These are phyloP conservation scores for Calycopis cecrops DNA, from an alignment of 1,140 invertebrate species.

Conservation along the genomic window DNA sequence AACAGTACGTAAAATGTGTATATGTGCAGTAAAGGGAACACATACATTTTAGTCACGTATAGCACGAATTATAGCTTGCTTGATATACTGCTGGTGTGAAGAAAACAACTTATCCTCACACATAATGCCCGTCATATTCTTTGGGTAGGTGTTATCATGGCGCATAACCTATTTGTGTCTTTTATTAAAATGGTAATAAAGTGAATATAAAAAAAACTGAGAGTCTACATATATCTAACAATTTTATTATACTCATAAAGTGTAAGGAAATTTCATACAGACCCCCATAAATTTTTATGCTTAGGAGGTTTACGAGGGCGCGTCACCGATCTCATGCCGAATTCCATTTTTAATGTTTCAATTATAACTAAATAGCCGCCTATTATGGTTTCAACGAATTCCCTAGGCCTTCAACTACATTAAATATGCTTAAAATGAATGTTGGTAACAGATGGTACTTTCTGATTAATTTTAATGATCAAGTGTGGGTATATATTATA, in stretches of 20 bases:
- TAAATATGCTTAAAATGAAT: too few species aligned
- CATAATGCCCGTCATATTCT: not conserved
- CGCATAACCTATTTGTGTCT: conserved; percentile 9
- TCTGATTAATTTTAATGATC: too few species aligned
- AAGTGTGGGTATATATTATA: too few species aligned
- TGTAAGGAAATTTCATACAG: conserved; percentile 41
- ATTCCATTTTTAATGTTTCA: conserved; percentile 35
- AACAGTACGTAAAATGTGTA: too few species aligned
- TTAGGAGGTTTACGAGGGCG: conserved; percentile 32
- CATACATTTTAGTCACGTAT: too few species aligned
- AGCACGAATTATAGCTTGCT: too few species aligned
- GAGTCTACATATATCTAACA: conserved; percentile 27
- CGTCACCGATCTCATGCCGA: conserved; percentile 36
- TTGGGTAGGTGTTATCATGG: not conserved
- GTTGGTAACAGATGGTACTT: too few species aligned
- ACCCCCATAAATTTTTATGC: conserved; percentile 52
- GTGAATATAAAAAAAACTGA: conserved; percentile 12
- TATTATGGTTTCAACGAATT: too few species aligned
- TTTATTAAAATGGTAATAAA: conserved; percentile 12
- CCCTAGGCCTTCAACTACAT: too few species aligned
- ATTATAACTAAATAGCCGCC: conserved; percentile 20
- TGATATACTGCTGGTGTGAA: too few species aligned
- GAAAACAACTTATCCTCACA: too few species aligned
- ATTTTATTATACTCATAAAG: conserved; percentile 52
- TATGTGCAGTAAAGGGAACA: too few species aligned